Percentiles rank a stretch among this genome's conserved stretches.
Evolutionary conservation across 2,113 vertebrate species (phyloP).

Genomic region (Spermophilus dauricus): DNA sequence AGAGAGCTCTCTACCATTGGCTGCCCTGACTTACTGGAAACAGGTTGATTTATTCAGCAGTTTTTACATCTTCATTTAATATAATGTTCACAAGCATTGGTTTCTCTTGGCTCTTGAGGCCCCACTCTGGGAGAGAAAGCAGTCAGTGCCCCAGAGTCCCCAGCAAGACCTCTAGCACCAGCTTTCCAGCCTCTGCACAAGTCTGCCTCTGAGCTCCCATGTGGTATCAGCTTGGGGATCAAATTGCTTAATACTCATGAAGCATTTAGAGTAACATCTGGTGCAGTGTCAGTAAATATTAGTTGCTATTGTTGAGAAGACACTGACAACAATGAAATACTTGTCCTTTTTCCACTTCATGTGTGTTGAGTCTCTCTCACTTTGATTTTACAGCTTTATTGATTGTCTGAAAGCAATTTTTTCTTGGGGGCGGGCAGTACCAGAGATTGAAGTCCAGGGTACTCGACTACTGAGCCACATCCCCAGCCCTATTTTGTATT

Average conservation of each 20-base stretch:
- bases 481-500: too few species aligned
- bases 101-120: too few species aligned
- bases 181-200: neutral
- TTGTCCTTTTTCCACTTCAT: too few species aligned
- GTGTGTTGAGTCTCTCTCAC: neutral
- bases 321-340: neutral
- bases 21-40: neutral
- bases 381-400: constrained; percentile 50
- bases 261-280: neutral
- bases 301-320: constrained; percentile 32
- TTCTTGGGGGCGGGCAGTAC: too few species aligned
- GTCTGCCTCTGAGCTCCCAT: neutral
- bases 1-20: neutral
- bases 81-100: neutral
- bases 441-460: too few species aligned
- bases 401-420: neutral
- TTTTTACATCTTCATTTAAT: neutral
- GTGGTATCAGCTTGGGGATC: neutral
- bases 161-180: neutral
- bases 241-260: neutral
- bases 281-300: neutral
- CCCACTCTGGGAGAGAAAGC: neutral
- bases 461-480: too few species aligned
- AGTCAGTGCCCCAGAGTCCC: neutral
- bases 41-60: neutral